Evolutionary conservation across 2,888 invertebrate species (phyloP).

Genomic region (Lottia gigantea): DNA sequence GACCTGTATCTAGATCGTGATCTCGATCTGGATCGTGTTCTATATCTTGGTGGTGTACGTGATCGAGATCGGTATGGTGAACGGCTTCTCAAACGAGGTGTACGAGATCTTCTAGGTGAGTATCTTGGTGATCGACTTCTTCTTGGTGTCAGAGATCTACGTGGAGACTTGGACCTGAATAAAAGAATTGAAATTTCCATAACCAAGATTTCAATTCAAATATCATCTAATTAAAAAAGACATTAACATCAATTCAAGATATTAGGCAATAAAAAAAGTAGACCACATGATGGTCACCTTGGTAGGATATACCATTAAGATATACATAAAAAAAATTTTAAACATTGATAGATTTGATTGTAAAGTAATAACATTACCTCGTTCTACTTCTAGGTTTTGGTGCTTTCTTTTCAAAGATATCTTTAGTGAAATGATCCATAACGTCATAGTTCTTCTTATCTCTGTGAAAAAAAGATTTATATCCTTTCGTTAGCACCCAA

Average conservation of each 20-base stretch:
- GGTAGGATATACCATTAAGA: too few species aligned
- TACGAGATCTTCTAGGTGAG: conserved; percentile 33
- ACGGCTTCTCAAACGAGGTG: conserved; percentile 26
- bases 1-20: conserved; percentile 37
- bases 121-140: conserved; percentile 17
- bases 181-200: too few species aligned
- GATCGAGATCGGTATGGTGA: conserved; percentile 33
- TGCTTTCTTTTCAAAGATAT: neutral
- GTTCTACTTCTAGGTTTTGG: neutral
- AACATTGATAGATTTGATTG: too few species aligned
- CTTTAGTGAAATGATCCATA: conserved; percentile 1
- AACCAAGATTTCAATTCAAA: too few species aligned
- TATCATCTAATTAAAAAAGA: too few species aligned
- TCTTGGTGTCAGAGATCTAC: conserved; percentile 20
- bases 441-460: conserved; percentile 5
- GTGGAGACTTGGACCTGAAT: conserved; percentile 10
- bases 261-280: too few species aligned
- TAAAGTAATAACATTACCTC: neutral
- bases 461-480: neutral
- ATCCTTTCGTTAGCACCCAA: too few species aligned
- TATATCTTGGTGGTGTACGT: conserved; percentile 32
- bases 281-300: too few species aligned
- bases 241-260: too few species aligned
- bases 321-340: too few species aligned
- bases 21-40: conserved; percentile 35